Conservation (phyloP, 2,797 vertebrate species). For the Enteromius trimaculatus region DNA sequence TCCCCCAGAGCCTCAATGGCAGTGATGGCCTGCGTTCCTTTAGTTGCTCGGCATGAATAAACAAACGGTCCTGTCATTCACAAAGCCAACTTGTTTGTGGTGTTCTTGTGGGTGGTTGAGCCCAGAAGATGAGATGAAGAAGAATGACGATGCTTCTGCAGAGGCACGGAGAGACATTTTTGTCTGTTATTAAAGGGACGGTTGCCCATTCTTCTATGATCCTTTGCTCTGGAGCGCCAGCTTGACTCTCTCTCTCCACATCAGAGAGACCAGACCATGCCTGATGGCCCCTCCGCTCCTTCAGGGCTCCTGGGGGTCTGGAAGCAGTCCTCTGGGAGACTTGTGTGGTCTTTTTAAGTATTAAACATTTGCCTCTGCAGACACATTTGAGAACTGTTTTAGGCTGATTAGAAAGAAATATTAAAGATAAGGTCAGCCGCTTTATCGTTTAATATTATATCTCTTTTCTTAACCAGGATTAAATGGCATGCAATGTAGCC, state of each 20-base stretch:
- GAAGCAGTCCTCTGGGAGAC: constrained; percentile 66
- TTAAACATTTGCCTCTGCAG: background rate
- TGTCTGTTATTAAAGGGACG: constrained; percentile 46
- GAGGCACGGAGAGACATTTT: constrained; percentile 9
- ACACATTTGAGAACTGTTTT: background rate
- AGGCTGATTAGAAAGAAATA: background rate
- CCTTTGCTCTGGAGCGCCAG: constrained; percentile 38
- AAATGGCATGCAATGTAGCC: background rate
- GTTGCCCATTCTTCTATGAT: constrained; percentile 28
- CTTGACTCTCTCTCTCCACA: constrained; percentile 68
- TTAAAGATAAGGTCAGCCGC: constrained; percentile 7
- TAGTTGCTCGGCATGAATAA: constrained; percentile 32
- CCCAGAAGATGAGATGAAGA: constrained; percentile 18
- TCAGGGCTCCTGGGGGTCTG: constrained; percentile 66
- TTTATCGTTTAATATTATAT: constrained; percentile 45
- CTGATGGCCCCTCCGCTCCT: constrained; percentile 69
- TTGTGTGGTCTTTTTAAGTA: constrained; percentile 68
- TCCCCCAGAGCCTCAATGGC: constrained; percentile 4
- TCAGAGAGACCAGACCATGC: constrained; percentile 70
- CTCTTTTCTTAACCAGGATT: constrained; percentile 43
- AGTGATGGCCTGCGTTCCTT: constrained; percentile 30
- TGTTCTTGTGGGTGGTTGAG: constrained; percentile 49
- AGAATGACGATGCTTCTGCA: constrained; percentile 5
- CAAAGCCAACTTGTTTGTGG: constrained; percentile 31
- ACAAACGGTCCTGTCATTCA: constrained; percentile 36